Base-by-base conservation (phyloP, 2,113 vertebrate genomes). In the Corynorhinus townsendii region DNA sequence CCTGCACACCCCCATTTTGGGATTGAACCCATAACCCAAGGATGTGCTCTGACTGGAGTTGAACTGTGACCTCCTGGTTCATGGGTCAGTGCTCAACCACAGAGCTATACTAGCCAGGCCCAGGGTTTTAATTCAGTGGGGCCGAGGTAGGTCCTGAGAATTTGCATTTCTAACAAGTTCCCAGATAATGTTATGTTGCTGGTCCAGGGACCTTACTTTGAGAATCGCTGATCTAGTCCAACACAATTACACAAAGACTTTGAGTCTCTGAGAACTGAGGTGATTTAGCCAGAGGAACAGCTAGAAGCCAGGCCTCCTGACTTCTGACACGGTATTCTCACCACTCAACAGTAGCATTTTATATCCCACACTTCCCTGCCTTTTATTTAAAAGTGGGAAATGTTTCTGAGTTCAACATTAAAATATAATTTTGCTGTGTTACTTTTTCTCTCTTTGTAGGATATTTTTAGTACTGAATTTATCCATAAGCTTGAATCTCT, bases 401-500 rank as follows among this genome's bases (percentile, higher is more conserved):
- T 71, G 19, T 77, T 62, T 54, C 30, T 40, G 75, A 40, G 76
- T 47, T 85, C 91, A 89, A 24, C 30, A 40, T 40, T 76, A 40
- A 22, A 69, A 45, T 86, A 45, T 89, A 26, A 92, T 62, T 64
- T 68, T 75, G n/a, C 35, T 20, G 5, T 93, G 3, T 95, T 93
- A 16, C 40, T 75, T 66, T 72, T 69, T 91, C 0, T 97, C 69
- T 96, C 56, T 85, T 84, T 89, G 3, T 96, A 99, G 99, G 99
- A 99, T 86, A 99, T 99, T 76, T 99, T 99, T 95, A 99, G 99
- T 85, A 97, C 98, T 26, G 99, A 99, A 95, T 99, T 99, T 98
- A 98, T 99, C 97, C 99, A 99, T 97, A 99, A 99, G 96, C 98
- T 99, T 90, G 99, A 99, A 98, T 98, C 98, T 22, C 98, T 99